Conservation (phyloP, 2,797 vertebrate species). For the Acropternis orthonyx region DNA sequence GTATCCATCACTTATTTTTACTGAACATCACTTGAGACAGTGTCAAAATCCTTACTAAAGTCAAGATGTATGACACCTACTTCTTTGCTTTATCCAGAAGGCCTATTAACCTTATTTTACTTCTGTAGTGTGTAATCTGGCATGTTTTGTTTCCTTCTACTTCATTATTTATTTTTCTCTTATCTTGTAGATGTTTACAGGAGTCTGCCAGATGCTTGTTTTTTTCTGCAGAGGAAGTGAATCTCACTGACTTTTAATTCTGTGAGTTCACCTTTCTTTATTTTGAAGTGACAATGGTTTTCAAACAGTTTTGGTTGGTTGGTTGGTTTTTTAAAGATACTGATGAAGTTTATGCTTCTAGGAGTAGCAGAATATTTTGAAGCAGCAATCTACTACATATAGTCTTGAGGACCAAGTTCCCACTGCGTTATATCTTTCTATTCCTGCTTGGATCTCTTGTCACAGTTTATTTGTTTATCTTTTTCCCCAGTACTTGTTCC, state of each 20-base stretch:
- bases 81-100: slow-evolving; percentile 3
- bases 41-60: background rate
- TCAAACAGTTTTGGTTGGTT: background rate
- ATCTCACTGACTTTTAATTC: background rate
- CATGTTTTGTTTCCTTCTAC: background rate
- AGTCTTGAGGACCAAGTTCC: background rate
- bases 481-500: background rate
- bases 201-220: background rate
- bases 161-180: background rate
- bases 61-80: background rate
- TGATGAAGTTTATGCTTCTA: background rate
- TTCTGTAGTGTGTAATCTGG: background rate
- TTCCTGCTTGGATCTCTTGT: background rate
- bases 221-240: background rate
- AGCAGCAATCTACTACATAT: background rate
- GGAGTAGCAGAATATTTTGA: background rate
- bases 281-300: background rate
- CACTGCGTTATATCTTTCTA: background rate
- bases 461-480: background rate
- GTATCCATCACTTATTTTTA: background rate
- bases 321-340: background rate
- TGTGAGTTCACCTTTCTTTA: background rate
- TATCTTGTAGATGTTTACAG: background rate
- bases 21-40: background rate
- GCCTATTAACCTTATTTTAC: background rate